Evolutionary conservation across 2,797 vertebrate species (phyloP), one percentile per base, ranked within the genome.

Genomic region (Lutjanus campechanus): DNA sequence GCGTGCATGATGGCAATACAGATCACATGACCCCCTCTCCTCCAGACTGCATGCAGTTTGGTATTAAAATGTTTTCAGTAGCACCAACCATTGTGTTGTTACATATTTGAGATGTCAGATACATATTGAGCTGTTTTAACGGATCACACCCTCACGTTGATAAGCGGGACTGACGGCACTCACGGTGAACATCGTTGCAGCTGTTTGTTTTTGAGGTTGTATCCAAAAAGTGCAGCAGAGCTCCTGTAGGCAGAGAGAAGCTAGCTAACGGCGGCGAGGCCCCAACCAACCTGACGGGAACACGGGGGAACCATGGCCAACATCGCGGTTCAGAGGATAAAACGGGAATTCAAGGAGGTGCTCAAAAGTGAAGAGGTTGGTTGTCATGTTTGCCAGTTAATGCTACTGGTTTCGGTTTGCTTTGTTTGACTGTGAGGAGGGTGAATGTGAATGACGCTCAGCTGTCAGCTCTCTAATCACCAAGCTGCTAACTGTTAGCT

Each of bases 291-390:
- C 88, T 91, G 88, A 92, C 91, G 81, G 87, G 77, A 89, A 85
- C 85, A 88, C 87, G 83, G 91, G 87, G 91, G 84, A 88, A 91
- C 73, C 95, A 99, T 99, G 98, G 97, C 98, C 86, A 99, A 99
- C 95, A 99, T 99, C 95, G 98, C 98, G 85, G 98, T 99, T 85
- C 98, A 99, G 95, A 97, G 98, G 95, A 99, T 99, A 96, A 99
- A 99, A 96, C 96, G 98, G 90, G 98, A 99, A 95, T 99, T 99
- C 95, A 99, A 99, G 96, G 98, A 99, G 95, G 98, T 99, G 93
- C 95, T 98, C 79, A 99, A 98, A 94, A 99, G 98, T 85, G 98
- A 99, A 95, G 98, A 99, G 98, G 98, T 98, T 77, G 93, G 93
- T 89, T 47, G 59, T 60, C 61, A 53, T 10, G 60, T 76, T 59